phyloP scores from a whole-genome alignment of 2,113 vertebrate genomes.

The Bujurquina vittata region DNA sequence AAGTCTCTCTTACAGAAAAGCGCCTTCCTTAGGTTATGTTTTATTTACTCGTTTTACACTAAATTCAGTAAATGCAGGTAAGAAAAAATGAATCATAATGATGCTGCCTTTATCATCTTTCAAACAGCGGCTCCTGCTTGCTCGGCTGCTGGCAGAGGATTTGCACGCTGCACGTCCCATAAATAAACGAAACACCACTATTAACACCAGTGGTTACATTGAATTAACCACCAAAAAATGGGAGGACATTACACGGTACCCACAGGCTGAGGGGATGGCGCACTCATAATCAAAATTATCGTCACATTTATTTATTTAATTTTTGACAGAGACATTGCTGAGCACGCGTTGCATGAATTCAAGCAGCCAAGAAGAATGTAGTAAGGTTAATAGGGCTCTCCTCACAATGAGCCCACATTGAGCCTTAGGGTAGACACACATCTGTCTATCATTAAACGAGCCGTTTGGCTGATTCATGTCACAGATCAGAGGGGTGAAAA shows the following conservation, averaged over 20 bases:
- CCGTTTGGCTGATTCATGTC: slow-evolving; percentile 8
- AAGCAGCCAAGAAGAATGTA: slow-evolving; percentile 27
- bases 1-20: not conserved
- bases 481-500: slow-evolving; percentile 34
- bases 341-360: not conserved
- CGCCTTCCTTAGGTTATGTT: not conserved
- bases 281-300: not conserved
- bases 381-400: slow-evolving; percentile 15
- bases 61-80: too few species aligned
- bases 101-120: not conserved
- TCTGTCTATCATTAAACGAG: slow-evolving; percentile 46
- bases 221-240: not conserved
- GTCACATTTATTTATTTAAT: not conserved
- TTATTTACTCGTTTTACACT: too few species aligned
- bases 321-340: not conserved
- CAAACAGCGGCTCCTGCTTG: not conserved
- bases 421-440: slow-evolving; percentile 22
- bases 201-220: not conserved
- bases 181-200: not conserved
- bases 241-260: not conserved
- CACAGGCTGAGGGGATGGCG: not conserved
- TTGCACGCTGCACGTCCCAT: not conserved
- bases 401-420: slow-evolving; percentile 25
- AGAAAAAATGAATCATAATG: not conserved
- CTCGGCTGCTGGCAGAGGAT: not conserved